Evolutionary conservation across 2,797 vertebrate species (phyloP).

Genomic region (Lagothrix lagotricha): DNA sequence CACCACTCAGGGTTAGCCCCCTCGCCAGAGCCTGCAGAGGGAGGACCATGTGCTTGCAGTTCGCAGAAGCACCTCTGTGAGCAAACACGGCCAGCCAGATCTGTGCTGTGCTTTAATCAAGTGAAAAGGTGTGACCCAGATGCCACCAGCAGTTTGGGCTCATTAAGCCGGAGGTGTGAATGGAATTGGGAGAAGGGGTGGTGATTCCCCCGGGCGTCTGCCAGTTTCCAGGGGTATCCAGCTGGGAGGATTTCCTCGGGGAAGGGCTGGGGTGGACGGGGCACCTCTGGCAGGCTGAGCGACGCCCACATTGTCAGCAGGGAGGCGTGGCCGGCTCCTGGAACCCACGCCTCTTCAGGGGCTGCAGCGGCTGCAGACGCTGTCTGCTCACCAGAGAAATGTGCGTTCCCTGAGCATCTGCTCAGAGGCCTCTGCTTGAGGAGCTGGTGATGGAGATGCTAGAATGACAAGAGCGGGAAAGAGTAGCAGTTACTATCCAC

Average conservation of each 20-base stretch:
- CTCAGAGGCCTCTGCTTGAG: background rate
- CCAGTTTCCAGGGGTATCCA: background rate
- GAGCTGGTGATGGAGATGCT: background rate
- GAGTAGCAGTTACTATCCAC: background rate
- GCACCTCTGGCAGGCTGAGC: background rate
- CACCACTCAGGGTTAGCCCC: too few species aligned
- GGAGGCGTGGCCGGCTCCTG: background rate
- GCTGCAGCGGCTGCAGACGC: background rate
- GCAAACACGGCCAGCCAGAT: conserved; percentile 3
- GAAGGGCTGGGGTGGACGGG: background rate
- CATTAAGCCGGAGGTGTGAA: conserved; percentile 16
- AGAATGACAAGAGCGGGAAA: background rate
- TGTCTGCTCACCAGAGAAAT: background rate
- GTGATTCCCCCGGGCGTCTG: background rate
- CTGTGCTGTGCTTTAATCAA: conserved; percentile 27
- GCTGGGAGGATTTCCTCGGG: background rate
- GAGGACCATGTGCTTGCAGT: background rate
- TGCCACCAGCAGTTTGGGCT: conserved; percentile 36
- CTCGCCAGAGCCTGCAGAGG: background rate
- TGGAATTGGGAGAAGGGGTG: background rate
- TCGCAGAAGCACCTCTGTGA: background rate
- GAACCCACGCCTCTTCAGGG: background rate
- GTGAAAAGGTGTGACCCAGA: conserved; percentile 56
- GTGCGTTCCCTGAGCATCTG: background rate
- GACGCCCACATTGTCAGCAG: background rate